Base-by-base conservation (phyloP, 92 coral and sea anemone genomes). In the Micromussa lordhowensis region DNA sequence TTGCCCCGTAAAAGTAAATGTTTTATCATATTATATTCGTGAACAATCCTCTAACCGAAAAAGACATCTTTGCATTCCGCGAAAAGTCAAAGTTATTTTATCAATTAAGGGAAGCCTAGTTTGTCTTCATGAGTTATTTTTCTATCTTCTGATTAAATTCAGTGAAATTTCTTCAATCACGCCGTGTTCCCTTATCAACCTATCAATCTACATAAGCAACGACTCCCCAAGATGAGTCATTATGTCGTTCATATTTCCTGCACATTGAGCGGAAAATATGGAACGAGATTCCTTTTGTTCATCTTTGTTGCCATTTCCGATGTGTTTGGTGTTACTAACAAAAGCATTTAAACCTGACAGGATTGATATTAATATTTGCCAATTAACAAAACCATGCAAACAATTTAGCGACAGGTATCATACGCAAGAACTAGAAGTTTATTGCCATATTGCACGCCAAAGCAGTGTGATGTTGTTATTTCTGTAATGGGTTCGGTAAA, bases 351-450 rank as follows among this genome's bases (percentile, higher is more conserved):
- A 71, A 71, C 32, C 51, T 38, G 49, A 2, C 48, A 32, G 51
- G 38, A 73, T 34, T 73, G 48, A 73, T 73, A 73, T 73, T 38
- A 21, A 73, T 73, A 73, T 73, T 73, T 73, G 49, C 77, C 1
- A 35, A 36, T 9, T 13, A 73, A 36, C 51, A 73, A 73, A 73
- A 73, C 77, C 7, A 10, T 30, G 24, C 53, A 73, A 73, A 73
- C 77, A 18, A 36, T 35, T 38, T 73, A 31, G 22, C 1, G 77
- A 73, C 77, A 73, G 77, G 26, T 73, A 34, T 73, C 49, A 15
- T 21, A 29, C 26, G 40, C 53, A 71, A 14, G 17, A 22, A 18
- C 76, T 35, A 17, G 32, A 1, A 73, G 8, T 17, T 21, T 35
- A 73, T 34, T 16, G 21, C 26, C 77, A 13, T 73, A 35, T 73